phyloP scores from a whole-genome alignment of 2,888 invertebrate genomes.

The Chrysodeixis includens region DNA sequence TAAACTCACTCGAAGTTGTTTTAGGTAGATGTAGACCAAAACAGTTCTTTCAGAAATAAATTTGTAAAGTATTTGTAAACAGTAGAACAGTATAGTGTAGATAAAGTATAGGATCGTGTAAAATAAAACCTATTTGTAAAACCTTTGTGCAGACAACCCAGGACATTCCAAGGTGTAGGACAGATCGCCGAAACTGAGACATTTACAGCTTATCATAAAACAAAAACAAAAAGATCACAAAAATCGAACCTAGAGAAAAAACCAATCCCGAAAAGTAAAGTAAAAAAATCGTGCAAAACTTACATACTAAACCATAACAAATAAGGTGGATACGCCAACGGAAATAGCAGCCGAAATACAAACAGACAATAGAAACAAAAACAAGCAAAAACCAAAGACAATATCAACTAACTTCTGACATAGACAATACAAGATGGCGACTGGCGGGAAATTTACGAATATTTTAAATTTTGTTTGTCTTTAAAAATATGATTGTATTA shows the following conservation, averaged over 20 bases:
- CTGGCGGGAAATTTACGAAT: background rate
- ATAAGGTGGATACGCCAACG: background rate
- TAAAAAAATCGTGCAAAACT: background rate
- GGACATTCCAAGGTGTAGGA: background rate
- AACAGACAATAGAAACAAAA: constrained; percentile 6
- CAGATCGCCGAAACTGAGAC: background rate
- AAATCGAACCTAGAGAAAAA: background rate
- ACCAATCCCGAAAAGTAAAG: background rate
- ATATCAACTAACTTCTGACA: constrained; percentile 20
- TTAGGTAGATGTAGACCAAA: too few species aligned
- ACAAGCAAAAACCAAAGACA: background rate
- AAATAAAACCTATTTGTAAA: background rate
- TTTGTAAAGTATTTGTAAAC: too few species aligned
- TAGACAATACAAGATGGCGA: background rate
- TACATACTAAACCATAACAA: too few species aligned
- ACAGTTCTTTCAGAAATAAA: too few species aligned
- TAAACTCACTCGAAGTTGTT: too few species aligned
- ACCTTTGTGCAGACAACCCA: background rate
- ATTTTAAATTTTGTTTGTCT: too few species aligned
- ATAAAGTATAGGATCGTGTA: background rate
- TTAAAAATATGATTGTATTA: too few species aligned
- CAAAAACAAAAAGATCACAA: background rate
- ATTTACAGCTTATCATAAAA: background rate
- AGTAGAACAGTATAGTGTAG: background rate
- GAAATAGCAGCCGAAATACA: constrained; percentile 8